Conservation (phyloP, 2,888 invertebrate species). For the Fragum whitleyi region DNA sequence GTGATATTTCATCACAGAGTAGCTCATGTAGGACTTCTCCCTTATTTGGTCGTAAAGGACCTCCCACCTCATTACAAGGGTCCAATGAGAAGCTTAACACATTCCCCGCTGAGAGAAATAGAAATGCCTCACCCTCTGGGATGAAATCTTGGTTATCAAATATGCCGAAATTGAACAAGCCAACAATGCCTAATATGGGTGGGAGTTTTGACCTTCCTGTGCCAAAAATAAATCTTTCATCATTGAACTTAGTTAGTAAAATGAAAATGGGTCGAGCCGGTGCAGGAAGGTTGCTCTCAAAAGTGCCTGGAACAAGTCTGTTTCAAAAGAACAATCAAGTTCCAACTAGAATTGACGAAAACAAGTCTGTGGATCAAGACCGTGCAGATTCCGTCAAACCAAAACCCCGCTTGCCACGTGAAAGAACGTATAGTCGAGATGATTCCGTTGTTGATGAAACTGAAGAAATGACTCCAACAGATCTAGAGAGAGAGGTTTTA, state of each 20-base stretch:
- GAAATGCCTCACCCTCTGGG: neutral
- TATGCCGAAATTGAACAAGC: conserved; percentile 52
- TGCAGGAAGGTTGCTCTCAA: conserved; percentile 51
- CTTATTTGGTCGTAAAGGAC: conserved; percentile 40
- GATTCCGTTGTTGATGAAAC: conserved; percentile 63
- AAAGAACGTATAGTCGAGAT: conserved; percentile 55
- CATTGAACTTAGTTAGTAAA: conserved; percentile 59
- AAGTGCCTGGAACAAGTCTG: conserved; percentile 55
- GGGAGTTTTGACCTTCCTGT: conserved; percentile 52
- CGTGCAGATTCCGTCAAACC: neutral
- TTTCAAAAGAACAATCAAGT: conserved; percentile 37
- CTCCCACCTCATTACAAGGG: conserved; percentile 24
- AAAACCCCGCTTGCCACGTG: neutral
- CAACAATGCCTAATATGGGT: neutral
- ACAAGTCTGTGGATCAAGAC: neutral
- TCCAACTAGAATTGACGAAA: neutral
- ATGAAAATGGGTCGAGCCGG: conserved; percentile 58
- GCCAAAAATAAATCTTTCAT: conserved; percentile 51
- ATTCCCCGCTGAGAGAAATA: conserved; percentile 9
- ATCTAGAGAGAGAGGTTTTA: conserved; percentile 75
- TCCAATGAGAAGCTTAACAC: conserved; percentile 13
- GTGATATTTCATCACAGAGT: conserved; percentile 66
- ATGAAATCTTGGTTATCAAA: conserved; percentile 41
- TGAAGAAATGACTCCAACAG: conserved; percentile 49
- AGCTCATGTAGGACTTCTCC: conserved; percentile 57